Evolutionary conservation across 2,888 invertebrate species (phyloP).

Genomic region (Rhagophthalmus giganteus): DNA sequence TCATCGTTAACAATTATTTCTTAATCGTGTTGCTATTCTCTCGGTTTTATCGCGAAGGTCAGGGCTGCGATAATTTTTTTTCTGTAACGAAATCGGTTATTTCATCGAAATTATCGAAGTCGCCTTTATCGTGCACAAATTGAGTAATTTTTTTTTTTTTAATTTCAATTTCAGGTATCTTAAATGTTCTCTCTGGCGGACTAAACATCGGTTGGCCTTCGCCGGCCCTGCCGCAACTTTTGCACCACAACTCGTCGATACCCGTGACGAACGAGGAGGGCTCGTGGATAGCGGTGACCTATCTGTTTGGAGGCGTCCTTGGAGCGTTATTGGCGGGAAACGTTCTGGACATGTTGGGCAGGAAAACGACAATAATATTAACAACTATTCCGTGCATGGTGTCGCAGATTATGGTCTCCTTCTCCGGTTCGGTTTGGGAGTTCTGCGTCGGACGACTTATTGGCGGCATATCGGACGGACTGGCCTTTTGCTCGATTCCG

Average conservation of each 20-base stretch:
- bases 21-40: no score
- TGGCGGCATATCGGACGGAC: slow-evolving; percentile 63
- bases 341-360: slow-evolving; percentile 65
- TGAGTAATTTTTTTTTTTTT: no score
- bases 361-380: slow-evolving; percentile 65
- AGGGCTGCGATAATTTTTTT: no score
- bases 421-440: slow-evolving; percentile 59
- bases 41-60: no score
- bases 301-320: slow-evolving; percentile 65
- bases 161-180: slow-evolving; percentile 46
- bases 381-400: slow-evolving; percentile 64
- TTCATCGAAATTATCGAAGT: no score
- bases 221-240: slow-evolving; percentile 60
- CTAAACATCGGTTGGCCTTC: slow-evolving; percentile 63
- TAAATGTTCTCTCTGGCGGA: slow-evolving; percentile 48
- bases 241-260: slow-evolving; percentile 51
- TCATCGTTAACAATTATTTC: no score
- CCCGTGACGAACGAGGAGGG: slow-evolving; percentile 58
- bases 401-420: slow-evolving; percentile 66
- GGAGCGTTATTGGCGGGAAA: slow-evolving; percentile 65
- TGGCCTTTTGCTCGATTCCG: slow-evolving; percentile 55
- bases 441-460: slow-evolving; percentile 59
- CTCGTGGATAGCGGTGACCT: slow-evolving; percentile 67
- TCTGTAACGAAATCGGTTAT: no score
- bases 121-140: no score